Evolutionary conservation across 1,140 invertebrate species (phyloP).

Genomic region (Philotrypesis tridentata): DNA sequence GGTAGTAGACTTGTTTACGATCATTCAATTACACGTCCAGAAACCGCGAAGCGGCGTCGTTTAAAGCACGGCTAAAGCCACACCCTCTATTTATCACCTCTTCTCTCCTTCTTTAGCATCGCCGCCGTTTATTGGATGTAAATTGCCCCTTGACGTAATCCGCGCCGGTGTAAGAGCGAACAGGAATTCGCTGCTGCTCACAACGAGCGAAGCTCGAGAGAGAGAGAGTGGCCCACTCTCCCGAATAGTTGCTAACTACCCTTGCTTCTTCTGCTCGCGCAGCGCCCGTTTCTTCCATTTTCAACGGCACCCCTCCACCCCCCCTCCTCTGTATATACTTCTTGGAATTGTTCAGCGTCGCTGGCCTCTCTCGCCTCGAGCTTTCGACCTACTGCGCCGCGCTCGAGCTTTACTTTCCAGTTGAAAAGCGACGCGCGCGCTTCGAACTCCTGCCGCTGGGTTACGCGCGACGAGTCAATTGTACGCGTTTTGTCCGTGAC

Average conservation of each 20-base stretch:
- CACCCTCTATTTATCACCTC: neutral
- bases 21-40: too few species aligned
- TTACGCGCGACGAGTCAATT: too few species aligned
- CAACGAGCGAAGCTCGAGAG: too few species aligned
- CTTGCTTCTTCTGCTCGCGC: slow-evolving; percentile 11
- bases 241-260: slow-evolving; percentile 48
- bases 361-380: too few species aligned
- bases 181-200: slow-evolving; percentile 21
- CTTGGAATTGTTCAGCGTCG: slow-evolving; percentile 18
- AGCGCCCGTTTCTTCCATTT: neutral
- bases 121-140: slow-evolving; percentile 58
- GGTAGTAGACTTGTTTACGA: too few species aligned
- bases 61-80: neutral
- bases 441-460: neutral
- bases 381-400: too few species aligned
- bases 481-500: too few species aligned
- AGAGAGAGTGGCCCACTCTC: neutral
- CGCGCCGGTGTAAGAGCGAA: too few species aligned
- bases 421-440: neutral
- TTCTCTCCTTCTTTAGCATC: neutral
- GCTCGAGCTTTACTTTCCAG: neutral
- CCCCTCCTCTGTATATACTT: neutral
- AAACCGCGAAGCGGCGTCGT: neutral
- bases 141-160: slow-evolving; percentile 58
- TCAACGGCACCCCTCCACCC: neutral